Percentiles rank a stretch among this genome's conserved stretches.
Evolutionary conservation across 2,797 vertebrate genomes (phyloP).

Genomic region (Cheirogaleus major): DNA sequence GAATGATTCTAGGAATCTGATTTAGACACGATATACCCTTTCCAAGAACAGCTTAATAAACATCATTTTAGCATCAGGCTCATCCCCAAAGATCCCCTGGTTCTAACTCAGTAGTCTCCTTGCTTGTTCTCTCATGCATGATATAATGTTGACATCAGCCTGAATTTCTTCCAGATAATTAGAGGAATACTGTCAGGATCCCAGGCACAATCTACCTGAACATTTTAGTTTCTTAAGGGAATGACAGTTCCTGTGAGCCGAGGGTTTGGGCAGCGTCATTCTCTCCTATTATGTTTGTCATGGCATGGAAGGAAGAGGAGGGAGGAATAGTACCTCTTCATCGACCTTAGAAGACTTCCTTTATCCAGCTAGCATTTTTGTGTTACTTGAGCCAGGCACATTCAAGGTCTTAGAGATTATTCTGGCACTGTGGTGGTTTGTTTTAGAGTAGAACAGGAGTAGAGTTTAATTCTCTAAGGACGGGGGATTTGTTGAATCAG

Average conservation of each 20-base stretch:
- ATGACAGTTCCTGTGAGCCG: background rate
- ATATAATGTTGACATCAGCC: background rate
- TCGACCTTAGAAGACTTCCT: background rate
- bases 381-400: background rate
- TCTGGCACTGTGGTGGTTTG: background rate
- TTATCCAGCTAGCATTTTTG: background rate
- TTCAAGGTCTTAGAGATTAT: background rate
- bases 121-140: background rate
- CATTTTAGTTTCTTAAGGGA: background rate
- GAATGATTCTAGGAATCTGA: background rate
- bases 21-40: background rate
- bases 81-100: too few species aligned
- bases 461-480: background rate
- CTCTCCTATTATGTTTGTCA: background rate
- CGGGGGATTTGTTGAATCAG: slow-evolving; percentile 23
- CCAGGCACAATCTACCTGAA: too few species aligned
- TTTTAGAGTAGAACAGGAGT: background rate
- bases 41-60: background rate
- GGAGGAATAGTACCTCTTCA: background rate
- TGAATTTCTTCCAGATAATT: background rate
- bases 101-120: background rate
- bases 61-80: background rate
- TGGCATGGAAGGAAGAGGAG: background rate
- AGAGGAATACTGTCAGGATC: background rate
- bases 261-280: background rate